Evolutionary conservation across 2,113 vertebrate species (phyloP).

Genomic region (Calyptomena viridis): DNA sequence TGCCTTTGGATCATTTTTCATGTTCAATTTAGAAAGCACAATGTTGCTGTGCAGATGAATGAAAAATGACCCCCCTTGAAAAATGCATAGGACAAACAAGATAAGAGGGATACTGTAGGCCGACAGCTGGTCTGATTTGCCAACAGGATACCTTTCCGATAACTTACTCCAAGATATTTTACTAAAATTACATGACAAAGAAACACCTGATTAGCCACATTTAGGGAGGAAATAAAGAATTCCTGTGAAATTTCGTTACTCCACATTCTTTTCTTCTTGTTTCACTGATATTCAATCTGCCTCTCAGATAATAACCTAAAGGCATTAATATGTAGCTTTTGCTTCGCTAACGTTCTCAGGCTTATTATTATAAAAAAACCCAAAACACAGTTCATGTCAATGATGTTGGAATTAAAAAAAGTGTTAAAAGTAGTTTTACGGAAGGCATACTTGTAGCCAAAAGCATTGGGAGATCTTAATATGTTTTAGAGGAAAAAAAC

Average conservation of each 20-base stretch:
- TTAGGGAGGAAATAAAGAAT: constrained; percentile 7
- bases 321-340: background rate
- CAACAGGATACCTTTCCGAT: background rate
- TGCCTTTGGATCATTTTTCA: constrained; percentile 28
- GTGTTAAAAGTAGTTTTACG: background rate
- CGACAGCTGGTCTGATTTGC: too few relatives aligned
- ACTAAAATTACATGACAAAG: constrained; percentile 33
- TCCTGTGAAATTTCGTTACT: background rate
- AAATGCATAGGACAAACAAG: constrained; percentile 37
- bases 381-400: background rate
- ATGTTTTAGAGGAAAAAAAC: background rate
- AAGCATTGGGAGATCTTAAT: background rate
- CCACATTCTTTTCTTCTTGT: background rate
- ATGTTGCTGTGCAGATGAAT: background rate
- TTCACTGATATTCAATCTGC: background rate
- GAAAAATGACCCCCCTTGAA: background rate
- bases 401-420: background rate
- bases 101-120: too few relatives aligned
- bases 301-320: constrained; percentile 29
- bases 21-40: constrained; percentile 1
- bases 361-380: background rate
- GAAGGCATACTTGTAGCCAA: background rate
- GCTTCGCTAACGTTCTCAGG: background rate
- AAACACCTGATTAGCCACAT: background rate
- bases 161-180: constrained; percentile 18